Conservation (phyloP, 2,888 invertebrate species). For the Rhynchonema sp. region DNA sequence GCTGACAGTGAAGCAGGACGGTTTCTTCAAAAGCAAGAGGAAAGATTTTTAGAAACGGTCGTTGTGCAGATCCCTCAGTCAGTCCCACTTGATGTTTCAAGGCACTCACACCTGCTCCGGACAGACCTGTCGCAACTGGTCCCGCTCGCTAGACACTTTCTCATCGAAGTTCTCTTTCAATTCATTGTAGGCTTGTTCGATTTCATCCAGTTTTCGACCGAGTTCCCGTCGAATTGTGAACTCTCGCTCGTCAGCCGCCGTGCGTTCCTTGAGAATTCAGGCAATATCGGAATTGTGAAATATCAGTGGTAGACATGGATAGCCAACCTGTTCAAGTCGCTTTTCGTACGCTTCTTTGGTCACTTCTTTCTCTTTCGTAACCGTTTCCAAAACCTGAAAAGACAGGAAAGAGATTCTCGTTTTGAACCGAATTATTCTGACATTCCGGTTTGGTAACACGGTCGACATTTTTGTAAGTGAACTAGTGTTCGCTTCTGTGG, state of each 20-base stretch:
- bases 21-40: too few relatives aligned
- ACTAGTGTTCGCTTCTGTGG: too few relatives aligned
- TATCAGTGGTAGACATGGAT: too few relatives aligned
- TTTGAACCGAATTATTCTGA: not conserved
- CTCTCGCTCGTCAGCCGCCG: conserved; percentile 22
- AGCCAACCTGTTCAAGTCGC: conserved; percentile 12
- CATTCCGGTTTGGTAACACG: too few relatives aligned
- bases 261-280: not conserved
- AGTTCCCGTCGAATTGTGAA: conserved; percentile 23
- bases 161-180: conserved; percentile 19
- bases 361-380: conserved; percentile 24
- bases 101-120: too few relatives aligned
- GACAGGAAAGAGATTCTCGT: not conserved
- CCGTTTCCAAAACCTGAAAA: conserved; percentile 20
- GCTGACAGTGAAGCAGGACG: too few relatives aligned
- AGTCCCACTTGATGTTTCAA: too few relatives aligned
- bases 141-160: conserved; percentile 3
- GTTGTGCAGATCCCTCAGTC: too few relatives aligned
- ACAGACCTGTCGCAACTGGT: not conserved
- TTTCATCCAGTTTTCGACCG: conserved; percentile 21
- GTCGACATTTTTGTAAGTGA: too few relatives aligned
- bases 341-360: conserved; percentile 23
- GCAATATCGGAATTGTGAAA: too few relatives aligned
- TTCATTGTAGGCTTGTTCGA: conserved; percentile 24
- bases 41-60: too few relatives aligned